Conservation (phyloP, 2,113 vertebrate genomes). For the Leucosticte australis region DNA sequence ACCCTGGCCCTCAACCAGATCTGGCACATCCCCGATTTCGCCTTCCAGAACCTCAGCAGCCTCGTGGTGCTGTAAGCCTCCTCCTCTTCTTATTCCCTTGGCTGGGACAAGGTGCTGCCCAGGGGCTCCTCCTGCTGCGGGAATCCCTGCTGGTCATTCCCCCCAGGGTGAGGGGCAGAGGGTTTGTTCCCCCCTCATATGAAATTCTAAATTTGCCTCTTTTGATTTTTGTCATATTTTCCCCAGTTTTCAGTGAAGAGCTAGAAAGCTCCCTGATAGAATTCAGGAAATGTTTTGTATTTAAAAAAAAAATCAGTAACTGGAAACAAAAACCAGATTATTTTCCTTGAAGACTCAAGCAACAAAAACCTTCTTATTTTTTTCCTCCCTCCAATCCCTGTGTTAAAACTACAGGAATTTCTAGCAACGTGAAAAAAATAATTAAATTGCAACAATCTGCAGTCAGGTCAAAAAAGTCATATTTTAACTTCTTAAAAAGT, state of each 20-base stretch:
- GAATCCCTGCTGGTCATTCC: background rate
- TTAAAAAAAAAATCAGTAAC: background rate
- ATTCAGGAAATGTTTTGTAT: background rate
- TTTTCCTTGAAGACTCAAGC: background rate
- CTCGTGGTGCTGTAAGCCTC: slow-evolving; percentile 92
- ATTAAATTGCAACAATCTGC: background rate
- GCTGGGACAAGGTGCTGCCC: background rate
- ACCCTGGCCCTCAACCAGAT: slow-evolving; percentile 95
- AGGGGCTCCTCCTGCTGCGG: accelerated
- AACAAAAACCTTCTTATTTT: background rate
- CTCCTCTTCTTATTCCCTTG: accelerated
- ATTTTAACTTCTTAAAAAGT: background rate
- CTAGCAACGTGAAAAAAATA: background rate
- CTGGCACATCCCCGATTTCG: slow-evolving; percentile 85
- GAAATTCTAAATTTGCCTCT: background rate
- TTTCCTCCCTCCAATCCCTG: background rate
- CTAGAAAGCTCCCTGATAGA: background rate
- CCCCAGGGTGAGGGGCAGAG: background rate
- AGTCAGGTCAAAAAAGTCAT: background rate
- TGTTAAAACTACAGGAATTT: background rate
- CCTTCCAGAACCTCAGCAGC: slow-evolving; percentile 92
- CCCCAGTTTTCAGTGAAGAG: background rate
- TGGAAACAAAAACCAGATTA: background rate
- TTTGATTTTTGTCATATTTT: background rate
- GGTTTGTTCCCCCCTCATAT: background rate